Base-by-base conservation (phyloP, 30 jellyfish, hydroid and myxozoan species). In the Turritopsis rubra region DNA sequence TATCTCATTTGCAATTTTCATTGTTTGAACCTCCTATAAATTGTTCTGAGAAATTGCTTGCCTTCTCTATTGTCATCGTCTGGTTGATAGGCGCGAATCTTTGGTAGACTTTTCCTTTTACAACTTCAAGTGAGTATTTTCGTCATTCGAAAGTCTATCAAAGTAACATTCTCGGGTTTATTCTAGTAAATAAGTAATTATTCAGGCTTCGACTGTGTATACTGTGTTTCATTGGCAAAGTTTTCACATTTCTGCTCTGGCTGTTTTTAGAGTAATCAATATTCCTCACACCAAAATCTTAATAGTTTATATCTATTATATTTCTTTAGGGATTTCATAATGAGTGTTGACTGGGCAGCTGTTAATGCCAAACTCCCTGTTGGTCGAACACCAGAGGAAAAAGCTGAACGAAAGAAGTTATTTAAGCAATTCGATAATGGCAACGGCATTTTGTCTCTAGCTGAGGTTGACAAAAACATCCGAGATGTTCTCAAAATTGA, bases 341-440 rank as follows among this genome's bases (percentile, higher is more conserved):
- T 80, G 87, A 21, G 84, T 54, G 83, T 85, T 76, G 89, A 85
- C 41, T 85, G 91, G 91, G 74, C 81, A 22, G 89, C 81, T 21
- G 20, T 85, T 28, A 75, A 80, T 60, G 85, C 84, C 27, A 85
- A 85, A 75, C 72, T 85, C 18, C 91, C 91, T 16, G 25, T 26
- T 76, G 90, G 79, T 18, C 79, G 71, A 77, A 18, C 70, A 13
- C 85, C 73, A 0, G 91, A 85, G 91, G 73, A 52, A 19, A 85
- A 85, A 29, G 89, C 84, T 9, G 52, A 0, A 20, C 83, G 91
- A n/a, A 75, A 75, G 81, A 70, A 77, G 31, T 22, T 85, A 83
- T 85, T 85, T 29, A 24, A 76, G 7, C 18, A 52, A 52, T 85
- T 85, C 60, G 91, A 85, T 66, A 85, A 85, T 53, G 91, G 91